A percentile compares a stretch with the other conserved stretches of the same genome.
Conservation (phyloP, 2,888 invertebrate genomes). For the Gnatocerus cornutus region DNA sequence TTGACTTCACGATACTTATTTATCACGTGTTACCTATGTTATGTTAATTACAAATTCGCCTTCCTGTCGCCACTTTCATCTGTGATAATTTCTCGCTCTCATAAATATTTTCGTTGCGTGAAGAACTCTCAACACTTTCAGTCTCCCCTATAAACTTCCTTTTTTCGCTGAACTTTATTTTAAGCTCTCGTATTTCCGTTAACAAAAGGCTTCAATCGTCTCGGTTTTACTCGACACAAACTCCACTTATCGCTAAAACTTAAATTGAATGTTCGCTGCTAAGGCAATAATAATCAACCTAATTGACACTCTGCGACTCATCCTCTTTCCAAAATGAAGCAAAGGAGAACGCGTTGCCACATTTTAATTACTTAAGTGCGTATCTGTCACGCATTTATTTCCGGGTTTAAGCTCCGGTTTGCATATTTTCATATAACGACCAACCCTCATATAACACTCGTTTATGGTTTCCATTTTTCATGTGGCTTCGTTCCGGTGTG, state of each 20-base stretch:
- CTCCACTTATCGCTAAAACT: constrained; percentile 1
- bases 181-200: not conserved
- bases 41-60: not conserved
- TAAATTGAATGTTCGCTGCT: constrained; percentile 7
- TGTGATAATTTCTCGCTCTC: not conserved
- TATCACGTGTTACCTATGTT: not conserved
- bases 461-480: constrained; percentile 20
- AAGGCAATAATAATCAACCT: constrained; percentile 18
- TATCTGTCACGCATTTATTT: not conserved
- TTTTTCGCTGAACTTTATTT: constrained; percentile 3
- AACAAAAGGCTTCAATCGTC: not conserved
- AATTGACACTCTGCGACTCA: constrained; percentile 6
- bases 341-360: constrained; percentile 9
- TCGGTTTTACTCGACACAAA: not conserved
- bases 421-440: constrained; percentile 18
- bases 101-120: constrained; percentile 2
- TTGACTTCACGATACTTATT: not conserved
- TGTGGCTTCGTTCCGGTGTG: constrained; percentile 20
- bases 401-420: not conserved
- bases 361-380: constrained; percentile 28
- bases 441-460: constrained; percentile 19
- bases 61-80: not conserved
- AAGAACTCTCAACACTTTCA: not conserved
- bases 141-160: too few relatives aligned
- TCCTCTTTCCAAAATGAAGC: constrained; percentile 4